phyloP scores from a whole-genome alignment of 1,140 invertebrate species.

The Zaprionus ornatus region DNA sequence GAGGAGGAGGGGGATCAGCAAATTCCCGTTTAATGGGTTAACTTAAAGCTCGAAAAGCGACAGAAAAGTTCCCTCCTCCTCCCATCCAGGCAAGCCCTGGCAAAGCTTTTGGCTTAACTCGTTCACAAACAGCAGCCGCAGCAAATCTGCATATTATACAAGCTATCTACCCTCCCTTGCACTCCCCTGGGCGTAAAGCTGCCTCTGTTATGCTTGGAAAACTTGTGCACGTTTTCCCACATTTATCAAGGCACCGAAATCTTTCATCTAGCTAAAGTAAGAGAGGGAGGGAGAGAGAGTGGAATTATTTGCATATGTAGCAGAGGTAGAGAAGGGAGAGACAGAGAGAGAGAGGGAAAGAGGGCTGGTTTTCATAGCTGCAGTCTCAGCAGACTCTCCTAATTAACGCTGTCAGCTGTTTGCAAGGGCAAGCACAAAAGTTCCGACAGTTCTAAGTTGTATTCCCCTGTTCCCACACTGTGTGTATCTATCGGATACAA shows the following conservation, averaged over 20 bases:
- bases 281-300: background rate
- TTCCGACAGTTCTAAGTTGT: constrained; percentile 26
- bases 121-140: constrained; percentile 44
- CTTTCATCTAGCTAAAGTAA: constrained; percentile 43
- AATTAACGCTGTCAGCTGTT: constrained; percentile 24
- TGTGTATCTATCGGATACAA: constrained; percentile 32
- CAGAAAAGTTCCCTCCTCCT: background rate
- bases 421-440: constrained; percentile 24
- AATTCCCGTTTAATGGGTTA: constrained; percentile 21
- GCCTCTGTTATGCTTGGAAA: constrained; percentile 32
- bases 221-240: constrained; percentile 76
- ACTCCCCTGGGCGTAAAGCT: constrained; percentile 3
- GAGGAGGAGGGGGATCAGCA: constrained; percentile 13
- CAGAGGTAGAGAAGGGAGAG: background rate
- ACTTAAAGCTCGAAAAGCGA: constrained; percentile 18
- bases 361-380: background rate
- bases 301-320: constrained; percentile 35
- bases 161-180: background rate
- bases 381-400: constrained; percentile 11
- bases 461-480: background rate
- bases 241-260: constrained; percentile 63
- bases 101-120: constrained; percentile 44
- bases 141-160: constrained; percentile 68
- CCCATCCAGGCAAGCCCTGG: background rate
- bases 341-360: background rate